Base-by-base conservation (phyloP, 2,888 invertebrate genomes). In the Meliscaeva auricollis region DNA sequence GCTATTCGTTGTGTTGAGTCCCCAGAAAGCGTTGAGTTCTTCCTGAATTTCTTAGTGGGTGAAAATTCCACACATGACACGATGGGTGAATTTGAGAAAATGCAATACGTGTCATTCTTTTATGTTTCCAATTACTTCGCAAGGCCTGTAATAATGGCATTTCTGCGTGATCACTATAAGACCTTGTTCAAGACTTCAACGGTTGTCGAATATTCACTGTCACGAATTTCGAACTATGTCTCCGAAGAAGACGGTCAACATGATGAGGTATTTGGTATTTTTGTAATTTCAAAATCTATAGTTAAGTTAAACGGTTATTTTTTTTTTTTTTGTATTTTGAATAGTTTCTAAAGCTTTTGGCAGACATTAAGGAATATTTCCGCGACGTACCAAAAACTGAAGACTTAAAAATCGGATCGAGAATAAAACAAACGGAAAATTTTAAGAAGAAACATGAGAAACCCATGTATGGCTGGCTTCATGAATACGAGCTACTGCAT, bases 1-100 rank as follows among this genome's bases (percentile, higher is more conserved):
- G 87, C 90, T 7, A 69, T 91, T 38, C 90, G 90, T 9, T 91
- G 91, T 72, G 90, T 89, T 0, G 88, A 89, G 72, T 89, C 88
- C n/a, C 87, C 85, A 2, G 80, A 80, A 0, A 90, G 90, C 13
- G 74, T 91, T 54, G 83, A 87, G 0, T 81, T 88, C n/a, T 91
- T 89, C 81, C 84, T 91, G 3, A 87, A 90, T 9, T 50, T 90
- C 17, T 54, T 91, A 22, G 35, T 91, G 22, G 89, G 89, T 4
- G 88, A 89, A n/a, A 91, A 90, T 76, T 88, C 89, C 0, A 89
- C 90, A 3, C 88, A 89, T 35, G 72, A 69, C 0, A 68, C 90
- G 0, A 79, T 90, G 32, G 87, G 85, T 26, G 89, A 90, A 20
- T 87, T 58, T 4, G 91, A 91, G 5, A 87, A 89, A 1, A 87